Evolutionary conservation across 2,888 invertebrate genomes (phyloP).

Genomic region (Drosophila hamatofila): DNA sequence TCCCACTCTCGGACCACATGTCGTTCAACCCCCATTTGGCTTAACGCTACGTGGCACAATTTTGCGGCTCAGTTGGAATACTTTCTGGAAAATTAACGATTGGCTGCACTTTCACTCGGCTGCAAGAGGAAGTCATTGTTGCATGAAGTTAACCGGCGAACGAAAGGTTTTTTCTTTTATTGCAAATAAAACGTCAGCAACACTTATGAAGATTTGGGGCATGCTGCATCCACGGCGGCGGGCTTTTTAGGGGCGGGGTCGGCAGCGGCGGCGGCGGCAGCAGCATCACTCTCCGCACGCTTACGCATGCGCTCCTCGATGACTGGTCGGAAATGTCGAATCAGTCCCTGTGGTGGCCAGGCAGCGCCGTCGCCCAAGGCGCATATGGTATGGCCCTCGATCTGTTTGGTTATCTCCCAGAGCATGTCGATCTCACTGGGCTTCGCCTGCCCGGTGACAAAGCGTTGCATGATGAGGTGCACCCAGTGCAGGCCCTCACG

Average conservation of each 20-base stretch:
- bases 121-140: constrained; percentile 53
- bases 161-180: constrained; percentile 32
- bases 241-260: not conserved
- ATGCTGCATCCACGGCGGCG: not conserved
- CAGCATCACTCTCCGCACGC: constrained; percentile 72
- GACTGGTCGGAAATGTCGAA: constrained; percentile 97
- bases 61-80: constrained; percentile 36
- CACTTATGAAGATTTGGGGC: constrained; percentile 11
- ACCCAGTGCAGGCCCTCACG: constrained; percentile 98
- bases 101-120: constrained; percentile 72
- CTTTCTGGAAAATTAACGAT: constrained; percentile 59
- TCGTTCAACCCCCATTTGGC: constrained; percentile 63
- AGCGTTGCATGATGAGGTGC: constrained; percentile 92
- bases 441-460: constrained; percentile 95
- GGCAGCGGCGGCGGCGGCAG: not conserved
- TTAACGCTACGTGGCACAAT: constrained; percentile 67
- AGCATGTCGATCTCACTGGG: constrained; percentile 98
- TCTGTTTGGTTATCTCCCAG: constrained; percentile 99
- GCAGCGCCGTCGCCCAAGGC: constrained; percentile 99
- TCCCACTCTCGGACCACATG: constrained; percentile 38
- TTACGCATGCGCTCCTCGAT: constrained; percentile 93
- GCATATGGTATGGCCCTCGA: constrained; percentile 99
- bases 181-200: constrained; percentile 19
- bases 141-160: constrained; percentile 53
- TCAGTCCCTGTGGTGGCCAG: constrained; percentile 98